A percentile compares a stretch with the other conserved stretches of the same genome.
These are phyloP conservation scores for Ypsolopha scabrella DNA, from an alignment of 2,888 invertebrate genomes.

Conservation along the genomic window DNA sequence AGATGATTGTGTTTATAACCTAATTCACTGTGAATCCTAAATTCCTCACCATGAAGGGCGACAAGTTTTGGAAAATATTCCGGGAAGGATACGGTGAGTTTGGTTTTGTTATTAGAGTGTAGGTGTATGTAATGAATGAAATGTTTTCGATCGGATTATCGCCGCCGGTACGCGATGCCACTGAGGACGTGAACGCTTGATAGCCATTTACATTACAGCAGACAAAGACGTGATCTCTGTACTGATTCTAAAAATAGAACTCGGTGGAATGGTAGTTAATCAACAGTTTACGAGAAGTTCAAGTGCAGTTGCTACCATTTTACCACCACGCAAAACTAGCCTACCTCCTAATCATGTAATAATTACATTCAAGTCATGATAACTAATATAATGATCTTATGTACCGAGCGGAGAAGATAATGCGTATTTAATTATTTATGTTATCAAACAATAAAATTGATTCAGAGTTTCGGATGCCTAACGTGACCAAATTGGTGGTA, in stretches of 20 bases:
- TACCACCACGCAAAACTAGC: background rate
- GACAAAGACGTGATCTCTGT: slow-evolving; percentile 66
- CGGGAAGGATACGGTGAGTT: slow-evolving; percentile 46
- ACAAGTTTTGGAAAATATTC: slow-evolving; percentile 41
- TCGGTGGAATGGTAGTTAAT: slow-evolving; percentile 57
- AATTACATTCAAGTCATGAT: no score
- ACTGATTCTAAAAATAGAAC: slow-evolving; percentile 61
- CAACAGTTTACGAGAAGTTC: slow-evolving; percentile 54
- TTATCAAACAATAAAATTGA: no score
- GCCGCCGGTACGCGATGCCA: slow-evolving; percentile 14
- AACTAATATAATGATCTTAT: no score
- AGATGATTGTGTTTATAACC: slow-evolving; percentile 42
- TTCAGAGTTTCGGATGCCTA: no score
- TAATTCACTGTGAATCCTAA: slow-evolving; percentile 31
- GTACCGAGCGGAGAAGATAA: no score
- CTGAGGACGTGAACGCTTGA: slow-evolving; percentile 28
- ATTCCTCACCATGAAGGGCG: slow-evolving; percentile 31
- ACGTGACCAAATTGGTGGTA: no score
- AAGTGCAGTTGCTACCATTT: slow-evolving; percentile 18
- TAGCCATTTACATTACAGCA: slow-evolving; percentile 56
- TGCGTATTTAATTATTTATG: no score
- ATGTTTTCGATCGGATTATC: slow-evolving; percentile 30
- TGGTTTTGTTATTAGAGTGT: slow-evolving; percentile 15
- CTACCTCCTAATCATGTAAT: no score
- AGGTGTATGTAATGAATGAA: slow-evolving; percentile 35